Evolutionary conservation across 92 coral and sea anemone genomes (phyloP).

Genomic region (Zoanthus sociatus): DNA sequence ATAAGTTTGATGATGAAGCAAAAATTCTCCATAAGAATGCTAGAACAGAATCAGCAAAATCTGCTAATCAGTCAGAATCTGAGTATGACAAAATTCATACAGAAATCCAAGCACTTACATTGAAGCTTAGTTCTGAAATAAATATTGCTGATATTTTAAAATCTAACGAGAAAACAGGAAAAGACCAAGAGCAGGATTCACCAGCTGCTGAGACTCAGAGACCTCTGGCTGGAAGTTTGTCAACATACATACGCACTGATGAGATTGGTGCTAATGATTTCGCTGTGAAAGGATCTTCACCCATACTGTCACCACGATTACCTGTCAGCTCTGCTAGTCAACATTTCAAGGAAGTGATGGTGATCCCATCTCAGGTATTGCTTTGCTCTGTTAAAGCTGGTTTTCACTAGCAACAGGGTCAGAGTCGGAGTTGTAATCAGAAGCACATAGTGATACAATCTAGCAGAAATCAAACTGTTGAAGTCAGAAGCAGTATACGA

Average conservation of each 20-base stretch:
- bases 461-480: no score
- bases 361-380: constrained; percentile 1
- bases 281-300: constrained; percentile 34
- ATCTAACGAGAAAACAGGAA: neutral
- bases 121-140: constrained; percentile 38
- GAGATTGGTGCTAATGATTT: constrained; percentile 38
- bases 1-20: neutral
- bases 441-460: no score
- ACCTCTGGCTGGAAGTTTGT: neutral
- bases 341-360: neutral
- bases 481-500: no score
- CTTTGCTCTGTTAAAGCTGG: no score
- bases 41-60: constrained; percentile 33
- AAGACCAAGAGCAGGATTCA: constrained; percentile 9
- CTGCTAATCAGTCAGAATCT: constrained; percentile 28
- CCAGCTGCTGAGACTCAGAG: neutral
- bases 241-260: constrained; percentile 29
- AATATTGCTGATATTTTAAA: constrained; percentile 43
- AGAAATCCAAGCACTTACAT: constrained; percentile 31
- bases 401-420: no score
- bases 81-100: constrained; percentile 46
- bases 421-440: no score
- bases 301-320: constrained; percentile 26
- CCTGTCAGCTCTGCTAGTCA: neutral
- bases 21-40: neutral